These are phyloP conservation scores for Euphydryas editha DNA, from an alignment of 2,888 invertebrate genomes.

Conservation along the genomic window DNA sequence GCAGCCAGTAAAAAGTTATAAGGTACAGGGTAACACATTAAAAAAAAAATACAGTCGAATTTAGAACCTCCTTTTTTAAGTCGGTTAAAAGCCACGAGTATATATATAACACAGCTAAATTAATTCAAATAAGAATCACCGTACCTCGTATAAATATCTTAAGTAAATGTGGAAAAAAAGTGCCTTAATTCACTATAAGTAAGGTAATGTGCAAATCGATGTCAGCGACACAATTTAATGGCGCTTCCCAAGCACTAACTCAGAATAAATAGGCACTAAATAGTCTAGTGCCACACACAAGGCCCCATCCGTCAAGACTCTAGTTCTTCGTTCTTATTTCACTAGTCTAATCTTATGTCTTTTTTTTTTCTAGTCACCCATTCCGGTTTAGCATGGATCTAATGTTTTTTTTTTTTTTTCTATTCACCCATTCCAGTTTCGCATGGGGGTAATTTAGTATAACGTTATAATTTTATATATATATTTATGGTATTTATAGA, in stretches of 20 bases:
- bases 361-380: not conserved
- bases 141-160: no score
- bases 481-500: no score
- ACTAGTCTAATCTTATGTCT: not conserved
- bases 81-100: no score
- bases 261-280: constrained; percentile 32
- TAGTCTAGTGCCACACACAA: constrained; percentile 30
- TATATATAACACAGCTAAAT: no score
- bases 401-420: no score
- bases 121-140: no score
- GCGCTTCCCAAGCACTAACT: constrained; percentile 21
- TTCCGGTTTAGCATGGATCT: not conserved
- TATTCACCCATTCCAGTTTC: no score
- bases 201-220: constrained; percentile 6
- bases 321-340: constrained; percentile 5
- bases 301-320: constrained; percentile 23
- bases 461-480: no score
- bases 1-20: no score
- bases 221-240: constrained; percentile 13
- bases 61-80: no score
- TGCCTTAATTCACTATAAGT: not conserved
- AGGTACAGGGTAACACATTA: no score
- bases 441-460: not conserved
- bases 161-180: not conserved
- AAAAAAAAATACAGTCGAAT: no score